phyloP scores from a whole-genome alignment of 2,888 invertebrate genomes.

The Choristoneura rosaceana region DNA sequence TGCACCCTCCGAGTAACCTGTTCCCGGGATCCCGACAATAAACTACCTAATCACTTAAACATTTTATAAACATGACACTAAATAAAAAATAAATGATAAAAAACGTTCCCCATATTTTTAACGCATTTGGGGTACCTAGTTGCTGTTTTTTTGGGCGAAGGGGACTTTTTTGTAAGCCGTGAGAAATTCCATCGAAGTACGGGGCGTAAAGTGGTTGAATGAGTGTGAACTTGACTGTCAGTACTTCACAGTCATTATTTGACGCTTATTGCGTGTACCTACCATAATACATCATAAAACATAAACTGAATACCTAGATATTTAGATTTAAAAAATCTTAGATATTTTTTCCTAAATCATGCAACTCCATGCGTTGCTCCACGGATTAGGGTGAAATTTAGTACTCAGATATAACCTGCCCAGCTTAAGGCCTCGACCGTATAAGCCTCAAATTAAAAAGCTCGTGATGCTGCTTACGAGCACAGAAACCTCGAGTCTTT shows the following conservation, averaged over 20 bases:
- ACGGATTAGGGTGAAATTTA: no score
- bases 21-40: conserved; percentile 17
- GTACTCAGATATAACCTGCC: no score
- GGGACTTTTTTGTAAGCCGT: conserved; percentile 60
- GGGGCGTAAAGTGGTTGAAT: conserved; percentile 52
- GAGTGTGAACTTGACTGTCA: conserved; percentile 1
- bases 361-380: no score
- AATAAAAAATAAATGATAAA: conserved; percentile 54
- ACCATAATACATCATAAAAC: no score
- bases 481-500: no score
- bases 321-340: no score
- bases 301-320: no score
- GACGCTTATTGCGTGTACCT: no score
- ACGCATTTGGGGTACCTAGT: conserved; percentile 54
- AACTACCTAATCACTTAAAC: conserved; percentile 23
- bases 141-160: conserved; percentile 55
- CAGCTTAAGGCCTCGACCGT: no score
- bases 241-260: neutral
- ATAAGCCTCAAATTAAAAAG: no score
- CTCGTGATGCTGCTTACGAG: no score
- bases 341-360: no score
- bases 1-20: conserved; percentile 2
- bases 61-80: conserved; percentile 43
- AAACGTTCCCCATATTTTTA: conserved; percentile 62
- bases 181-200: conserved; percentile 60